Evolutionary conservation across 2,888 invertebrate genomes (phyloP).

Genomic region (Machimus rusticus): DNA sequence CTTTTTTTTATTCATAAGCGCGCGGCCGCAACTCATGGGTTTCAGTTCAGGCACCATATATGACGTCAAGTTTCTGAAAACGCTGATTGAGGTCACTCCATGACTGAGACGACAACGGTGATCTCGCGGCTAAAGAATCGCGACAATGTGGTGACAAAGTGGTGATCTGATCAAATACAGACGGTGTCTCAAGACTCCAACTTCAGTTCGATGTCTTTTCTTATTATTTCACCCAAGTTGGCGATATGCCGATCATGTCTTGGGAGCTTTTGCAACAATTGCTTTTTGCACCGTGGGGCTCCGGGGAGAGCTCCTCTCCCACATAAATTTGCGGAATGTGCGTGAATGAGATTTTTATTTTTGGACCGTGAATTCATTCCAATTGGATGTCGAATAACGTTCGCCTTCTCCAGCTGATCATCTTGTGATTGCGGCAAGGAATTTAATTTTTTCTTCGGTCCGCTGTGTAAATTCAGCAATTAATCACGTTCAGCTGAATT

Average conservation of each 20-base stretch:
- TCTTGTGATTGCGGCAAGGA: neutral
- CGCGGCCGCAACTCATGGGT: neutral
- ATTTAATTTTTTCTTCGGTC: neutral
- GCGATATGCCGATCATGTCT: neutral
- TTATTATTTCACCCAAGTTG: neutral
- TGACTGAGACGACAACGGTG: neutral
- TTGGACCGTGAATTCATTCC: constrained; percentile 7
- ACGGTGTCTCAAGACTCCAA: neutral
- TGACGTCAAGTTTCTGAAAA: constrained; percentile 28
- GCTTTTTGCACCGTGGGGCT: neutral
- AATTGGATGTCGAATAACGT: neutral
- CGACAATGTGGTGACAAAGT: constrained; percentile 32
- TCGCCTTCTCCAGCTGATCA: neutral
- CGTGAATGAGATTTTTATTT: constrained; percentile 25
- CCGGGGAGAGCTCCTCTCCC: neutral
- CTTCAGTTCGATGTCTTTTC: neutral
- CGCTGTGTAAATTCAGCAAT: neutral
- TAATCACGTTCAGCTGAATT: neutral
- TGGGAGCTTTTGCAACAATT: neutral
- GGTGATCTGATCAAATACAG: constrained; percentile 30
- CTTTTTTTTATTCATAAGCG: neutral
- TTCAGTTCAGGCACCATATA: neutral
- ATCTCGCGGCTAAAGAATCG: constrained; percentile 1
- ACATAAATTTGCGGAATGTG: neutral
- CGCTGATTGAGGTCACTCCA: constrained; percentile 21